Conservation (phyloP, 2,797 vertebrate genomes). For the Paguma larvata region DNA sequence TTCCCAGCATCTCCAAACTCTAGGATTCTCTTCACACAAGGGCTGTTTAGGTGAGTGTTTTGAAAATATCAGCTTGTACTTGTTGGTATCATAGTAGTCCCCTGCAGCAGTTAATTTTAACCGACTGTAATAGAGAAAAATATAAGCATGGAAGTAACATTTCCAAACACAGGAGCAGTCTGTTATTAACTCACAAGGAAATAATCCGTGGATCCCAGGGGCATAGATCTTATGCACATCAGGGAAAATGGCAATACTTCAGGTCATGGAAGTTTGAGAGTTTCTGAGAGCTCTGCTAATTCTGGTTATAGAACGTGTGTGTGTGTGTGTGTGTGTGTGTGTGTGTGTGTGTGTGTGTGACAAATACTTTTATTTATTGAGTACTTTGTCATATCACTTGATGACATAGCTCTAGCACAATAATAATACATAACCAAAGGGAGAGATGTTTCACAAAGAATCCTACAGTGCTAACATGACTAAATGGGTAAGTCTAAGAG, state of each 20-base stretch:
- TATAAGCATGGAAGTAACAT: background rate
- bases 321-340: background rate
- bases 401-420: background rate
- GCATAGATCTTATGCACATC: background rate
- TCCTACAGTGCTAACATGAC: background rate
- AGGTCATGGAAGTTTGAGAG: background rate
- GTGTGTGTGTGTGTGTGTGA: background rate
- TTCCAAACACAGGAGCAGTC: background rate
- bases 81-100: background rate
- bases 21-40: background rate
- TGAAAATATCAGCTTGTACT: constrained; percentile 18
- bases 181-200: background rate
- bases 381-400: background rate
- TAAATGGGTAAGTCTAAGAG: background rate
- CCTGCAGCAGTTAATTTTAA: background rate
- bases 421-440: background rate
- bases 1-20: background rate
- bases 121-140: background rate
- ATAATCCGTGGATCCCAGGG: background rate
- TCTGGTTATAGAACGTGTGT: background rate
- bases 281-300: constrained; percentile 22
- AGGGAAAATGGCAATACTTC: background rate
- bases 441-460: background rate
- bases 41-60: background rate
- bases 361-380: constrained; percentile 16